Conservation (phyloP, 2,888 invertebrate genomes). For the Bhutanitis thaidina region DNA sequence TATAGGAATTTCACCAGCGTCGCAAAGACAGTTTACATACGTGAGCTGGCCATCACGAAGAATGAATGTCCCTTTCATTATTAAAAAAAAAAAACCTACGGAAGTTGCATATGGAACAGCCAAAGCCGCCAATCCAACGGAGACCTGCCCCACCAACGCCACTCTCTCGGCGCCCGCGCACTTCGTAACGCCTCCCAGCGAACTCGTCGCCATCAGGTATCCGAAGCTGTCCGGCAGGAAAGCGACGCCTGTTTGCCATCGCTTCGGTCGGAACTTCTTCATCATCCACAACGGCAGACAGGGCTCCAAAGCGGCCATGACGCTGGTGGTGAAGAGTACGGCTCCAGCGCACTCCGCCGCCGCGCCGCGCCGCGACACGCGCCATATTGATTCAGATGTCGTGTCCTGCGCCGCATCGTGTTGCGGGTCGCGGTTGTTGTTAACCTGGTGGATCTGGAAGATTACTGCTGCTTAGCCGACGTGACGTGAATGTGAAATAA, state of each 20-base stretch:
- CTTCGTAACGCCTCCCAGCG: conserved; percentile 40
- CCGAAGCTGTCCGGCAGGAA: conserved; percentile 65
- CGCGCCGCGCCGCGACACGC: conserved; percentile 35
- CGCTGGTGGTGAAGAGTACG: conserved; percentile 60
- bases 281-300: conserved; percentile 62
- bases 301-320: conserved; percentile 70
- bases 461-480: no score
- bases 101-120: conserved; percentile 48
- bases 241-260: conserved; percentile 59
- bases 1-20: no score
- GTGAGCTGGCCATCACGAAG: no score
- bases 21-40: no score
- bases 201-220: conserved; percentile 54
- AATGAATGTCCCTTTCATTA: neutral
- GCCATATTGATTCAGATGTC: conserved; percentile 20
- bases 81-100: conserved; percentile 24
- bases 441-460: neutral
- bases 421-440: neutral
- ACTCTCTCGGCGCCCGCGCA: conserved; percentile 49
- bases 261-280: conserved; percentile 50
- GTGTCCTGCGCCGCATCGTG: conserved; percentile 20
- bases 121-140: conserved; percentile 51
- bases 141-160: conserved; percentile 42
- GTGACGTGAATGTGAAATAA: no score
- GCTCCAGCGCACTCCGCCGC: conserved; percentile 56